phyloP scores from a whole-genome alignment of 2,888 invertebrate genomes.

The Caenorhabditis sulstoni region DNA sequence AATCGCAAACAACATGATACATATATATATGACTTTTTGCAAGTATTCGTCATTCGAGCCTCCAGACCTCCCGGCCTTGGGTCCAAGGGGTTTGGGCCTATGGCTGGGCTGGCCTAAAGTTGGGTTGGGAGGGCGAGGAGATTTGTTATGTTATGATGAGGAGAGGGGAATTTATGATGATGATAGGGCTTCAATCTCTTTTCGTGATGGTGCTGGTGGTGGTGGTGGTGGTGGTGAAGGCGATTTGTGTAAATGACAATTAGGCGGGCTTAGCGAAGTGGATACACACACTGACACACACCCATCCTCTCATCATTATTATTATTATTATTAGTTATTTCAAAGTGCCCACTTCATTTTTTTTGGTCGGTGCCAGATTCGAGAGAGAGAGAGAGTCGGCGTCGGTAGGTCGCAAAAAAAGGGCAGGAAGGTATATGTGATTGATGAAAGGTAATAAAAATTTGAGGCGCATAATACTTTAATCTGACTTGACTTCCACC shows the following conservation, averaged over 20 bases:
- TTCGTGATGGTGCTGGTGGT: neutral
- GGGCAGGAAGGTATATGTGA: neutral
- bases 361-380: too few species aligned
- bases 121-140: conserved; percentile 1
- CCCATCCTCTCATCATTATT: conserved; percentile 21
- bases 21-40: conserved; percentile 38
- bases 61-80: too few species aligned
- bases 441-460: too few species aligned
- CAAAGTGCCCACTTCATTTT: too few species aligned
- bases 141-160: conserved; percentile 11
- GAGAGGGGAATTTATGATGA: conserved; percentile 31
- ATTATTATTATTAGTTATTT: conserved; percentile 47
- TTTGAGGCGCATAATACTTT: too few species aligned
- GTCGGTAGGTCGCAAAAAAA: neutral
- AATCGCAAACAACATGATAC: conserved; percentile 27
- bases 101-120: too few species aligned
- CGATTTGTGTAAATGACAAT: conserved; percentile 59
- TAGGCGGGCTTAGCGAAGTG: conserved; percentile 13
- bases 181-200: conserved; percentile 53
- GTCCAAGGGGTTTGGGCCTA: too few species aligned
- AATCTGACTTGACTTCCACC: too few species aligned
- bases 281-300: neutral
- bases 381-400: too few species aligned
- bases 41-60: conserved; percentile 1
- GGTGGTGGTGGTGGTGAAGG: neutral